Evolutionary conservation across 1,140 invertebrate species (phyloP), one percentile per base, ranked within the genome.

Genomic region (Venturia canescens): DNA sequence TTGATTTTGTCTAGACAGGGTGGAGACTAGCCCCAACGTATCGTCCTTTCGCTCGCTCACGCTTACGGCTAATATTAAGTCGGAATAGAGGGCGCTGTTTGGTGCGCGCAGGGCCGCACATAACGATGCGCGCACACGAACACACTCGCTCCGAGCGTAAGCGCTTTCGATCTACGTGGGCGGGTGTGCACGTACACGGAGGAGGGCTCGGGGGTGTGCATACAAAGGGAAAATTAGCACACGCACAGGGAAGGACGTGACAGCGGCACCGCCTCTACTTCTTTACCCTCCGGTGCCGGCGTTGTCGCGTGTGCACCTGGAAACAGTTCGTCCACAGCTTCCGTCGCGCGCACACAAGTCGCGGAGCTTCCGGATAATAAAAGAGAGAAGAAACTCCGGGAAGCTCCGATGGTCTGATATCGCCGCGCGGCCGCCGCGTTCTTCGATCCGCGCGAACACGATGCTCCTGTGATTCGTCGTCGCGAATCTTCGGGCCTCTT

Each of bases 1-100:
- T 90, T 90, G 89, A 90, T 90, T 90, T 90, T 90, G 89, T 90
- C 89, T 90, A 90, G 89, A 90, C 89, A 87, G 89, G 89, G 89
- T 89, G 89, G 88, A 89, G 89, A 89, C 88, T 87, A 82, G 84
- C 86, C 79, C 79, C 75, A 80, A 83, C 82, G 83, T 86, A 83
- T 83, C 85, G 84, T 88, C 82, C 84, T 74, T 79, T 80, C 44
- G 69, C 79, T 77, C 77, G 74, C 81, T 79, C 80, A 77, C 63
- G 74, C 78, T 70, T 63, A 21, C 75, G 80, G 72, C 78, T 72
- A 50, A 80, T 82, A 53, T 38, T 44, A 66, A 63, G 72, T 57
- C 74, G 75, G 38, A 72, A 63, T 66, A 72, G 72, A 78, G 78
- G 77, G 76, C 83, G 72, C 72, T 53, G 21, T 29, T 26, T 70